Conservation (phyloP, 1,140 invertebrate genomes). For the Vanessa atalanta region DNA sequence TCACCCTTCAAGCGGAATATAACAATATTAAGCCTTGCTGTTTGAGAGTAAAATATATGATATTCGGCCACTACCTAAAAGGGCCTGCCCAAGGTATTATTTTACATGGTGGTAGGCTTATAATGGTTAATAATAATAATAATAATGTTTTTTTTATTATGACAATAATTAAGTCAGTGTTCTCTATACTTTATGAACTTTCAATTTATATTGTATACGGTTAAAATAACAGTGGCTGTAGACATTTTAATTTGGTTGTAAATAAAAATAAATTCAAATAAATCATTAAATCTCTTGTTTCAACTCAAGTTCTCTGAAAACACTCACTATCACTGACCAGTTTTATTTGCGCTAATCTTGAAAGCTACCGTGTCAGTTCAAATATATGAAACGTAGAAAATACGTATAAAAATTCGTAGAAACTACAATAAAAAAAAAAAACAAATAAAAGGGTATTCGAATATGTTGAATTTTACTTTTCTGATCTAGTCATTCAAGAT, state of each 20-base stretch:
- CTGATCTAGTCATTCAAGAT: neutral
- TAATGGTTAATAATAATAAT: too few species aligned
- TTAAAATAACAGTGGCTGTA: neutral
- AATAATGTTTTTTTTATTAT: too few species aligned
- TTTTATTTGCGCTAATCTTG: conserved; percentile 13
- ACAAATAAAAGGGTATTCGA: neutral
- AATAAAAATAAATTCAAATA: conserved; percentile 6
- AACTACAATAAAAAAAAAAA: neutral
- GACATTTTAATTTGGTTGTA: neutral
- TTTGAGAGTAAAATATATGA: too few species aligned
- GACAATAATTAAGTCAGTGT: too few species aligned
- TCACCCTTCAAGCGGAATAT: too few species aligned
- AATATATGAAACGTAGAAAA: conserved; percentile 3
- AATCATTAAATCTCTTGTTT: conserved; percentile 1
- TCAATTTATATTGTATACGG: too few species aligned
- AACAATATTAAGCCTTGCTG: too few species aligned
- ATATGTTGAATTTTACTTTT: neutral
- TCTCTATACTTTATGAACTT: too few species aligned
- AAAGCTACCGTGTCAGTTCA: neutral
- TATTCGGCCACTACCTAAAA: too few species aligned
- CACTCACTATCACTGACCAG: conserved; percentile 6
- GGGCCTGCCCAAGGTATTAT: too few species aligned
- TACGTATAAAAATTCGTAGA: neutral
- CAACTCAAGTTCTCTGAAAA: conserved; percentile 13
- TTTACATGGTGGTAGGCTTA: too few species aligned